Evolutionary conservation across 1,140 invertebrate genomes (phyloP).

Genomic region (Elymnias hypermnestra): DNA sequence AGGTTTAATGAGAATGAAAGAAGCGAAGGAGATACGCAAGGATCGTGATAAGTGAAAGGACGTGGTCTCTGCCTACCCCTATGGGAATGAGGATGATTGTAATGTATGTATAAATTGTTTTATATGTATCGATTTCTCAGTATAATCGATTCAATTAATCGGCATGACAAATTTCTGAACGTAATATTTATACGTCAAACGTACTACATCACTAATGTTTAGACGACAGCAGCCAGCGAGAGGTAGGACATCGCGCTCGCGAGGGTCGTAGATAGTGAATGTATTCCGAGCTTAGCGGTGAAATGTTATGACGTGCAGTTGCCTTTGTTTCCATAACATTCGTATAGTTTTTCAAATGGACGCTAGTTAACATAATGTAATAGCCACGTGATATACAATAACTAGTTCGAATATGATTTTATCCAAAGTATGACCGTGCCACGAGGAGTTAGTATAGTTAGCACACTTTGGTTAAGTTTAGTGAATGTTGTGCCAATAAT

Average conservation of each 20-base stretch:
- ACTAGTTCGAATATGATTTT: conserved; percentile 49
- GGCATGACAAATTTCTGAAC: too few relatives aligned
- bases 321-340: conserved; percentile 68
- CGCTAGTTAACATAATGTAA: conserved; percentile 55
- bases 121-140: too few relatives aligned
- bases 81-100: too few relatives aligned
- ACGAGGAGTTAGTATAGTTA: conserved; percentile 71
- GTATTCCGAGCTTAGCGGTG: conserved; percentile 41
- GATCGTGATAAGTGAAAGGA: too few relatives aligned
- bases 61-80: too few relatives aligned
- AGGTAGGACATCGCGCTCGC: conserved; percentile 4
- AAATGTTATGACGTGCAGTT: conserved; percentile 74
- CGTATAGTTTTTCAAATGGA: conserved; percentile 40
- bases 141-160: conserved; percentile 1
- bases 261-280: conserved; percentile 31
- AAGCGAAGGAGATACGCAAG: too few relatives aligned
- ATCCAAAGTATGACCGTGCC: conserved; percentile 71
- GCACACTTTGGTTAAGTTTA: conserved; percentile 69
- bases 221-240: conserved; percentile 18
- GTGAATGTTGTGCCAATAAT: conserved; percentile 73
- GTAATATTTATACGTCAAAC: conserved; percentile 9
- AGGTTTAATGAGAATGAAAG: too few relatives aligned
- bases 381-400: conserved; percentile 31
- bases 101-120: too few relatives aligned
- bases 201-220: conserved; percentile 32